Evolutionary conservation across 2,888 invertebrate species (phyloP), one percentile per base, ranked within the genome.

Genomic region (Sinopyrophorus schimmeli): DNA sequence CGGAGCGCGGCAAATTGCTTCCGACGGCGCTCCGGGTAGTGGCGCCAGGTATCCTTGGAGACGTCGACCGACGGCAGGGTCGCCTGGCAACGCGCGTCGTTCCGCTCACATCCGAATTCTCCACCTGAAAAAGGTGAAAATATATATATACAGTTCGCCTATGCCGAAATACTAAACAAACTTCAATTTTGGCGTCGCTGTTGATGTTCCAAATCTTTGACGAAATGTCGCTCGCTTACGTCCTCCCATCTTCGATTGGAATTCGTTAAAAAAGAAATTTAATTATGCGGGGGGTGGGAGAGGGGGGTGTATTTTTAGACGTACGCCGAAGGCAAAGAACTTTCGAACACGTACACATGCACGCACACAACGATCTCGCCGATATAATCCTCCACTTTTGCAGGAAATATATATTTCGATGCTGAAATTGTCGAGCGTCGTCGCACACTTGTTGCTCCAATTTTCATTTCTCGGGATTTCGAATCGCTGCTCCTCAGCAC

Each of bases 11-110:
- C 72, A 74, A 67, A 70, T 79, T 70, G 78, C 80, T 65, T 80
- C 80, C 80, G 74, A 75, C 73, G 76, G 77, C 74, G 78, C 71
- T 58, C 78, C 64, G 77, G 79, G 67, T 76, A 78, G 73, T 79
- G 80, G 61, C 81, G 77, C 66, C 76, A 57, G 80, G 80, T 71
- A 74, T 80, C 71, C 72, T 71, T 71, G 73, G 74, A 74, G 75
- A 72, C 74, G 72, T 66, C 69, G 70, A 68, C 68, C 70, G 69
- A 63, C 70, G 68, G 67, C 67, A 62, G 68, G 64, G 69, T 80
- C 79, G 64, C 78, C 75, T 47, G 72, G 76, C 57, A 78, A 81
- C 76, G 41, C 77, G 77, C 72, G 74, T 80, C 72, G 68, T 76
- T 62, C 57, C 63, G 63, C 52, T 56, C 54, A 47, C 54, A 55